Base-by-base conservation (phyloP, 1,140 invertebrate species). In the Leguminivora glycinivorella region DNA sequence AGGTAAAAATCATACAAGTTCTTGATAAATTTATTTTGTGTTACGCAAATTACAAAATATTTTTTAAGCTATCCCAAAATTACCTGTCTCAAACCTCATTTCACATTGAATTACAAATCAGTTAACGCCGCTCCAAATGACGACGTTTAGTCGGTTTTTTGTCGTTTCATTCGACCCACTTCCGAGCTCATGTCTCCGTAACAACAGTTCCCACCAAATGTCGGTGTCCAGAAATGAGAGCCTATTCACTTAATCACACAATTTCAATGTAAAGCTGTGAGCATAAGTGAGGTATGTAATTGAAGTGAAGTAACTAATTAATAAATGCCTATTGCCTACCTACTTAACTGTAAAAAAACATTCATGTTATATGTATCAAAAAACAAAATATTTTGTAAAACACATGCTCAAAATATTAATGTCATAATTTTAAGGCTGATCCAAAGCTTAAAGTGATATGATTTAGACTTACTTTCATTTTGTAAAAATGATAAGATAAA, bases 71-170 rank as follows among this genome's bases (percentile, higher is more conserved):
- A 17, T 29, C 58, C 26, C 25, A 5, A 63, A 63, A 29, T 31
- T 63, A 63, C 58, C 58, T 63, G 58, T 5, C 14, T 17, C 58
- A 19, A 58, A 58, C 47, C 25, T 29, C 17, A 63, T 63, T 63
- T 63, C n/a, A 29, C 25, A 29, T 63, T 63, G 26, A 29, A 63
- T 63, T 63, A 63, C 25, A 17, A 63, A 17, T 29, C 29, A n/a
- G 58, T 63, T 63, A 31, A 29, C 58, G 58, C 58, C 58, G 25
- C 25, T 63, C 58, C 58, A 63, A 63, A 63, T 63, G 58, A 63
- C 26, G 58, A 63, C 14, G 58, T 63, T 63, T 31, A 63, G 26
- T 10, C 19, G 40, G 58, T 63, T 63, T 63, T 63, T 63, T 63
- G 58, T 63, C 26, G n/a, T 17, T 63, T 19, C 25, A 29, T 63